These are phyloP conservation scores for Arrhamphus sclerolepis DNA, from an alignment of 2,797 vertebrate species.

Conservation along the genomic window DNA sequence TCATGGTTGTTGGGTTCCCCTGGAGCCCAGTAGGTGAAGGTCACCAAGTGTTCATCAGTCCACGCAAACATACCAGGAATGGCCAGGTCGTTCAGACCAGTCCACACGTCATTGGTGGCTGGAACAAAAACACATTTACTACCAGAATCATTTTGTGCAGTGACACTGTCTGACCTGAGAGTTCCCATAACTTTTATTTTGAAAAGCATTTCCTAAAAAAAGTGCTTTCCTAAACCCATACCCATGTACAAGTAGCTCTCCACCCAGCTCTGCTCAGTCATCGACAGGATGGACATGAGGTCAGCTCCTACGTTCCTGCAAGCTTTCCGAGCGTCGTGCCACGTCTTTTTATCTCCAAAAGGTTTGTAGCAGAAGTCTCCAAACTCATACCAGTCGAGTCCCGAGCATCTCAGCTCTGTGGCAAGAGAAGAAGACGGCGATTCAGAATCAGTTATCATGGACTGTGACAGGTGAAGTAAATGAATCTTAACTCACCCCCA, in stretches of 20 bases:
- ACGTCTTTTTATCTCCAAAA: constrained; percentile 72
- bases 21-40: constrained; percentile 83
- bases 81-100: constrained; percentile 75
- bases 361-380: constrained; percentile 85
- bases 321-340: constrained; percentile 56
- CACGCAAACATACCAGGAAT: constrained; percentile 73
- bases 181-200: neutral
- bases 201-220: neutral
- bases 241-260: constrained; percentile 83
- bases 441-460: neutral
- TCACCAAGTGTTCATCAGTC: constrained; percentile 72
- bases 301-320: constrained; percentile 78
- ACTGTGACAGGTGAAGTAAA: neutral
- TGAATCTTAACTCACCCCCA: constrained; percentile 69
- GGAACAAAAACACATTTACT: neutral
- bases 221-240: constrained; percentile 36
- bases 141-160: too few species aligned
- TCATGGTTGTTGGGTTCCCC: constrained; percentile 82
- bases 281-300: constrained; percentile 78
- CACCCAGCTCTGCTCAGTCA: constrained; percentile 83
- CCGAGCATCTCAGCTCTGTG: constrained; percentile 81
- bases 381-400: constrained; percentile 82
- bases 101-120: constrained; percentile 82
- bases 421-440: neutral
- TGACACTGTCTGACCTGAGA: neutral